These are phyloP conservation scores for Eunapius fragilis DNA, from an alignment of 37 sponge, comb jelly and placozoan species.

Conservation along the genomic window DNA sequence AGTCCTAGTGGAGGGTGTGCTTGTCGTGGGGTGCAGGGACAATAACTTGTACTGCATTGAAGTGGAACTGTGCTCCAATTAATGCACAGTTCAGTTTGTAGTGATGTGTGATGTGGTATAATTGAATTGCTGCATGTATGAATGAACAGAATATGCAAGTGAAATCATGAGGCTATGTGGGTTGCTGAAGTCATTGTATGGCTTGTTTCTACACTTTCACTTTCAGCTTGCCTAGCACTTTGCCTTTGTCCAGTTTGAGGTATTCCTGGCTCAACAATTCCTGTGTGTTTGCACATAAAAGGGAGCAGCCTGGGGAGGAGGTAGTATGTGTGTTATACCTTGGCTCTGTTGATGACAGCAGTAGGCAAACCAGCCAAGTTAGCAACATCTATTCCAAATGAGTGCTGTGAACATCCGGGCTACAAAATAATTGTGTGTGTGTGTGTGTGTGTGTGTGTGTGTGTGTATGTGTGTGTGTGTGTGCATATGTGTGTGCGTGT, in stretches of 20 bases:
- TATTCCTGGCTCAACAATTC: neutral
- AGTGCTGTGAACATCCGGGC: conserved; percentile 62
- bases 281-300: neutral
- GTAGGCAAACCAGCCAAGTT: conserved; percentile 69
- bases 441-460: neutral
- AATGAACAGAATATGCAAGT: neutral
- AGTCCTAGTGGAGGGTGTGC: conserved; percentile 39
- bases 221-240: neutral
- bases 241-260: neutral
- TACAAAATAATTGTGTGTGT: conserved; percentile 5
- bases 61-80: conserved; percentile 13
- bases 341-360: conserved; percentile 57
- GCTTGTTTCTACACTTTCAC: neutral
- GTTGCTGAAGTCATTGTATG: neutral
- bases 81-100: neutral
- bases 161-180: neutral
- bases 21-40: conserved; percentile 86
- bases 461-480: neutral
- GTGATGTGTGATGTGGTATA: too few relatives aligned
- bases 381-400: conserved; percentile 83
- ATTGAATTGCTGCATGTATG: too few relatives aligned
- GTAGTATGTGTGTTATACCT: conserved; percentile 22
- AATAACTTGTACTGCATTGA: conserved; percentile 67
- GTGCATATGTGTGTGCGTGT: too few relatives aligned
- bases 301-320: neutral